Base-by-base conservation (phyloP, 2,797 vertebrate genomes). In the Tarsius wallacei region DNA sequence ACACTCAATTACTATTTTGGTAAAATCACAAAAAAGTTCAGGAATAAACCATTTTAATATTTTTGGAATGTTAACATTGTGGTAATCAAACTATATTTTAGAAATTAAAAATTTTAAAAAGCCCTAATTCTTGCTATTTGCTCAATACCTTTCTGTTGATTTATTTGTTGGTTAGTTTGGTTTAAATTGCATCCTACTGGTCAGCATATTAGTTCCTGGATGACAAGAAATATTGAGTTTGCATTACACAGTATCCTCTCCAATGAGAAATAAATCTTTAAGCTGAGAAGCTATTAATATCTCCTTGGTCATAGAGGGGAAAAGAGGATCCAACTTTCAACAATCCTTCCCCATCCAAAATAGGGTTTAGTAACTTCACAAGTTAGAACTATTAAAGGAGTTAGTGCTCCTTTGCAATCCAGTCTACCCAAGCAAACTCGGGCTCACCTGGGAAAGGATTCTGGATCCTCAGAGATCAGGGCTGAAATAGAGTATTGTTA, bases 21-120 rank as follows among this genome's bases (percentile, higher is more conserved):
- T n/a, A n/a, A n/a, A n/a, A n/a, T n/a, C n/a, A n/a, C n/a, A n/a
- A n/a, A n/a, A n/a, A 42, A 61, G 2, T n/a, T 84, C 53, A 73
- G 42, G 10, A 77, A 80, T 89, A 90, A 68, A 68, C 3, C 14
- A 70, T 63, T 21, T 71, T 89, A 86, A 28, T 73, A 0, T 84
- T 90, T 93, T 86, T 28, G 5, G 49, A 95, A 16, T 77, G 28
- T 24, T 66, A 85, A 90, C 71, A 1, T 57, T 55, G 26, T 92
- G 24, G 21, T 33, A 64, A 93, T 77, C 28, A 86, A 19, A 61
- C 83, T 73, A 84, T 6, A 66, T 57, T 94, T 85, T 88, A 66
- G 17, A 85, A 85, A 36, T 82, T 71, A 86, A 81, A 97, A 81
- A 2, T 68, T 42, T 42, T 42, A 68, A n/a, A 36, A 71, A 63